Conservation (phyloP, 2,113 vertebrate species). For the Pterocles burchelli region DNA sequence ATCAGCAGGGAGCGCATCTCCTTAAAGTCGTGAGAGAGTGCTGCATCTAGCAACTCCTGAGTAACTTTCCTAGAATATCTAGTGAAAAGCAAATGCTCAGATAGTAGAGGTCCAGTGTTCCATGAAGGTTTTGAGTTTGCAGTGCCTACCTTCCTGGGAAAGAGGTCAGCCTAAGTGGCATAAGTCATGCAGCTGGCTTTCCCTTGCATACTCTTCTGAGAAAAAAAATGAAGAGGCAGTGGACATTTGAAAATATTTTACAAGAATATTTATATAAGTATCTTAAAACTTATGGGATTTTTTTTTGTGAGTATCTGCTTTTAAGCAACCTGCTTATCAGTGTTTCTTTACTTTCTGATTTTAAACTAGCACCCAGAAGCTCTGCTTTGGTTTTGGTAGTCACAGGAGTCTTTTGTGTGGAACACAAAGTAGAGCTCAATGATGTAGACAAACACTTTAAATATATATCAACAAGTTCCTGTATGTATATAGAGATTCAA, state of each 20-base stretch:
- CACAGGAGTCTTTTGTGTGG: neutral
- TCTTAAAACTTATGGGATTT: rapidly evolving
- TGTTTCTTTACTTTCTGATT: neutral
- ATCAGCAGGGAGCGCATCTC: neutral
- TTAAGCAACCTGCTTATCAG: neutral
- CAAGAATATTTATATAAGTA: rapidly evolving
- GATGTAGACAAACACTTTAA: neutral
- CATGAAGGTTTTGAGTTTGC: neutral
- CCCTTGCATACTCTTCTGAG: neutral
- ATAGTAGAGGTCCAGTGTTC: neutral
- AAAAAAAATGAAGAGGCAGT: rapidly evolving
- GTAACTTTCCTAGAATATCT: neutral
- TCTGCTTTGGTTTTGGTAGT: neutral
- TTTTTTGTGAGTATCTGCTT: neutral
- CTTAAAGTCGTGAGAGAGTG: neutral
- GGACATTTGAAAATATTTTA: neutral
- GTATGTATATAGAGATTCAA: neutral
- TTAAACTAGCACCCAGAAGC: neutral
- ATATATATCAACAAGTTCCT: neutral
- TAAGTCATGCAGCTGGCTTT: neutral
- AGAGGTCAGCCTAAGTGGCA: rapidly evolving
- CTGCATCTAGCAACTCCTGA: neutral
- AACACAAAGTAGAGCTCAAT: neutral
- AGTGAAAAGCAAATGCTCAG: neutral
- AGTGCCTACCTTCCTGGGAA: neutral